phyloP scores from a whole-genome alignment of 2,113 vertebrate species.

The Proterorhinus semilunaris region DNA sequence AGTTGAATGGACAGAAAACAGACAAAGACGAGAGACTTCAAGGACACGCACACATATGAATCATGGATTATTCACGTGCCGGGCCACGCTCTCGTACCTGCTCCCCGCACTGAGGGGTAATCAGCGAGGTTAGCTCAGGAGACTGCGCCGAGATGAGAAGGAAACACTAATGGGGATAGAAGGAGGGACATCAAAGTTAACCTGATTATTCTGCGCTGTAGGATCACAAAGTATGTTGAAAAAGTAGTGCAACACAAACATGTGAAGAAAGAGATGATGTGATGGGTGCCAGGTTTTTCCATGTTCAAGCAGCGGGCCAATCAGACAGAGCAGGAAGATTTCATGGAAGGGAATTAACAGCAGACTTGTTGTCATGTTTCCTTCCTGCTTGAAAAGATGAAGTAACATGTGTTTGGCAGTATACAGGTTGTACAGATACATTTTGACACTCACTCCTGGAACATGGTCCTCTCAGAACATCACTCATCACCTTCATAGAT shows the following conservation, averaged over 20 bases:
- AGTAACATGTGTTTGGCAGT: too few species aligned
- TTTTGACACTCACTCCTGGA: too few species aligned
- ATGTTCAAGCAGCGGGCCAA: background rate
- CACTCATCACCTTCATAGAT: too few species aligned
- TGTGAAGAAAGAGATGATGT: background rate
- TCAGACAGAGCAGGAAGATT: background rate
- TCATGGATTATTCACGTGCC: background rate
- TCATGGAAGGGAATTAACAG: background rate
- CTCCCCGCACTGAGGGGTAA: background rate
- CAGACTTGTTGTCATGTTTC: too few species aligned
- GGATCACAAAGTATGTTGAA: background rate
- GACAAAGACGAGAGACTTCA: background rate
- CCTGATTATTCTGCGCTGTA: constrained; percentile 10
- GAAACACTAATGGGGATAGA: background rate
- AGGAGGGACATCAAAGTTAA: constrained; percentile 6
- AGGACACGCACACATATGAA: background rate
- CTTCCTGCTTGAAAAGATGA: too few species aligned
- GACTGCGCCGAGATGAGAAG: background rate
- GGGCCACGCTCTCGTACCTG: background rate
- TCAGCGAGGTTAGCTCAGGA: constrained; percentile 2
- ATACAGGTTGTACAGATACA: too few species aligned
- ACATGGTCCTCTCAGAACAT: too few species aligned
- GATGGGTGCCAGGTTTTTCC: background rate
- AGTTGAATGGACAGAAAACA: background rate
- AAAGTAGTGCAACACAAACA: background rate